Base-by-base conservation (phyloP, 2,888 invertebrate species). In the Harpalus rubripes region DNA sequence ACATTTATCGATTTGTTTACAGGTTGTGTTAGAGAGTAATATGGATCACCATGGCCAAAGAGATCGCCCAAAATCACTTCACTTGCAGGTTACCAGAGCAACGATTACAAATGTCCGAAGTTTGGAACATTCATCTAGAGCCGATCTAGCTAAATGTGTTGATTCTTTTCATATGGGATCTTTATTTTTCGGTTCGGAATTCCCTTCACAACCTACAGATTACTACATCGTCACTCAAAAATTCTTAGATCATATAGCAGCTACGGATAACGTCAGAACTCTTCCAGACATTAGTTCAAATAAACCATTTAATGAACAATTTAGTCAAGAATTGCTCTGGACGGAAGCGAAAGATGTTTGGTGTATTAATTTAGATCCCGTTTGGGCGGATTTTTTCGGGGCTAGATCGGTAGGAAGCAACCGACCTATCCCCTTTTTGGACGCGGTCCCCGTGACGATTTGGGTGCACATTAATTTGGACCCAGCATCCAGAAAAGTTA, bases 361-460 rank as follows among this genome's bases (percentile, higher is more conserved):
- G 96, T 97, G 96, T 90, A 94, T 97, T 12, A 94, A 95, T 88
- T 93, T 96, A 61, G 98, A 98, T 90, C 98, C 98, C 0, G 93
- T 98, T 80, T 98, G 98, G 98, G 95, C 96, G 10, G 98, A 98
- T 91, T 98, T 98, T 90, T 93, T 95, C 86, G 98, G 97, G 6
- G 96, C 96, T 0, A 93, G 96, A 39, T 96, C 96, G 0, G 93
- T 94, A 32, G 96, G 96, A 0, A 93, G 93, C 85, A 94, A 93
- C 89, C 95, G 95, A 88, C 94, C 96, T 0, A 95, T 96, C 86
- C 96, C 97, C 1, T 94, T 97, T 89, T 91, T 97, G 39, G 97
- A 97, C 90, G 96, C 98, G 4, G 95, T 98, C 87, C 98, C 98
- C 0, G 91, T 98, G 26, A 96, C 97, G 1, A 91, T 97, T 10